A percentile compares a stretch with the other conserved stretches of the same genome.
Evolutionary conservation across 2,113 vertebrate genomes (phyloP).

Genomic region (Sylvia atricapilla): DNA sequence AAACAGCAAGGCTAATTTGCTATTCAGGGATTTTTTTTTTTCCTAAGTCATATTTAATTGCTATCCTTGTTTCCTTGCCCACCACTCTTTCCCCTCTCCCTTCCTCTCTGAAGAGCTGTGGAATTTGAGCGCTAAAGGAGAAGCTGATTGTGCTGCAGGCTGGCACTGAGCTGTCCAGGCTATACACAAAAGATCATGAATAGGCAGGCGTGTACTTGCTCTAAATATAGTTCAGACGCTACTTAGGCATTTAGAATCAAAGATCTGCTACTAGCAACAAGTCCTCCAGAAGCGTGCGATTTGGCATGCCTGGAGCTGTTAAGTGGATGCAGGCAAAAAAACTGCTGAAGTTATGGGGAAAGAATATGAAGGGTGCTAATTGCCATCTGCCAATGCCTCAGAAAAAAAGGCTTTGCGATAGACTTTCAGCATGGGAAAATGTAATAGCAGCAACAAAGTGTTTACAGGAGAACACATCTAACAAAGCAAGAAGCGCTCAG

Average conservation of each 20-base stretch:
- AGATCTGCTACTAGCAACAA: slow-evolving; percentile 72
- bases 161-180: slow-evolving; percentile 48
- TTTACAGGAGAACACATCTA: slow-evolving; percentile 42
- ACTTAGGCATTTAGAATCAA: slow-evolving; percentile 67
- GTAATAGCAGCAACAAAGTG: slow-evolving; percentile 46
- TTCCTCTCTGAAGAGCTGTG: slow-evolving; percentile 43
- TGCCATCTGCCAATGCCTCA: slow-evolving; percentile 67
- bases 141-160: slow-evolving; percentile 30
- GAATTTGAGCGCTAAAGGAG: slow-evolving; percentile 29
- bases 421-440: slow-evolving; percentile 65
- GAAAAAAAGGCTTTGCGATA: slow-evolving; percentile 52
- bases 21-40: slow-evolving; percentile 1
- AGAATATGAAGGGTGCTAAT: slow-evolving; percentile 66
- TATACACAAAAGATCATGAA: slow-evolving; percentile 61
- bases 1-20: slow-evolving; percentile 48
- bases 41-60: slow-evolving; percentile 60
- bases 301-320: slow-evolving; percentile 69
- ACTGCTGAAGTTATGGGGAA: slow-evolving; percentile 62
- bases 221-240: slow-evolving; percentile 67
- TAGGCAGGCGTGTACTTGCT: slow-evolving; percentile 65
- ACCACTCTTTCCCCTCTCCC: neutral
- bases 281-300: slow-evolving; percentile 64
- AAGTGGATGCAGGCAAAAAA: slow-evolving; percentile 72
- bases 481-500: slow-evolving; percentile 37
- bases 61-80: slow-evolving; percentile 36